Conservation (phyloP, 2,888 invertebrate genomes). For the Drosophila ezoana region DNA sequence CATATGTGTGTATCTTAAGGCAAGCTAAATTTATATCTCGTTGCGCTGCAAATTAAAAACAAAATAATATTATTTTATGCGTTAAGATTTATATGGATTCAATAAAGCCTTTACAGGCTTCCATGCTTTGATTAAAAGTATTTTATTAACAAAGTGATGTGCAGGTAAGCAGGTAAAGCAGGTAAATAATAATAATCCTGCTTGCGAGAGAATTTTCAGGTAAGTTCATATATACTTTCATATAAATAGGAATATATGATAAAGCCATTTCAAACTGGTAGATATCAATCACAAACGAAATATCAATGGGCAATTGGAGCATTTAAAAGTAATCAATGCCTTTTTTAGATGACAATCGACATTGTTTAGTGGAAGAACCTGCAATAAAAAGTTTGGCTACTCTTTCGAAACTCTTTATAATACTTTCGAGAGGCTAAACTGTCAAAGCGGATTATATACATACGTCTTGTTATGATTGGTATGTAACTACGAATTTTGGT, state of each 20-base stretch:
- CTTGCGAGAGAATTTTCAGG: no score
- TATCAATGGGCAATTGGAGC: slow-evolving; percentile 18
- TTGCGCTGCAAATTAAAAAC: neutral
- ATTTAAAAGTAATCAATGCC: slow-evolving; percentile 12
- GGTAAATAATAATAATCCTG: no score
- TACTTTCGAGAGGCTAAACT: slow-evolving; percentile 11
- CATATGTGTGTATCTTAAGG: neutral
- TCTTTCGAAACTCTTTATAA: slow-evolving; percentile 13
- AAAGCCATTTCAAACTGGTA: no score
- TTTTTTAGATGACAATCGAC: slow-evolving; percentile 19
- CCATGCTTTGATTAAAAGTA: no score
- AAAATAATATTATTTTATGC: no score
- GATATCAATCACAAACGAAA: slow-evolving; percentile 2
- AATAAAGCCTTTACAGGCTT: no score
- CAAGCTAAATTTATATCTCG: neutral
- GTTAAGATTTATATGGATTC: no score
- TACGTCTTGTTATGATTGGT: slow-evolving; percentile 33
- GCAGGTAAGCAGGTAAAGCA: no score
- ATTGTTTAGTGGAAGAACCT: slow-evolving; percentile 13
- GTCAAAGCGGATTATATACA: slow-evolving; percentile 49
- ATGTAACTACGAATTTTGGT: slow-evolving; percentile 34
- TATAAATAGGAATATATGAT: no score
- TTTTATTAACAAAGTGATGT: no score
- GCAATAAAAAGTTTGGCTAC: slow-evolving; percentile 21
- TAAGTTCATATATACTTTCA: no score